A percentile compares a stretch with the other conserved stretches of the same genome.
Conservation (phyloP, 1,140 invertebrate species). For the Papilio glaucus region DNA sequence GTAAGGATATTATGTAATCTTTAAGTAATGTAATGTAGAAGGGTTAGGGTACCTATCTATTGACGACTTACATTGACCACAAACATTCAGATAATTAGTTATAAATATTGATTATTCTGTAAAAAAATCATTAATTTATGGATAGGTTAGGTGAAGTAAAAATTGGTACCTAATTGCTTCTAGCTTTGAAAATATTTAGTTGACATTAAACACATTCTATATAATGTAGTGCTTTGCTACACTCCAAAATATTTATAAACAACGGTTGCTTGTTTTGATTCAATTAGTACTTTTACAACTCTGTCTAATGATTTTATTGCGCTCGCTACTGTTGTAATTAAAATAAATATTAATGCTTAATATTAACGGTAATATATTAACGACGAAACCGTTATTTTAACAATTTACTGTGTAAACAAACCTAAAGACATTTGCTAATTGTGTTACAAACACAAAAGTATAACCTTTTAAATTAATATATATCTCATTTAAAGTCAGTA, state of each 20-base stretch:
- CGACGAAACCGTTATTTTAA: conserved; percentile 21
- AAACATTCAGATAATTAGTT: too few relatives aligned
- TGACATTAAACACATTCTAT: too few relatives aligned
- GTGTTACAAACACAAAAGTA: background rate
- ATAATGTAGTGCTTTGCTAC: background rate
- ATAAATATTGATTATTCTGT: too few relatives aligned
- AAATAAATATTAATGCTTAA: background rate
- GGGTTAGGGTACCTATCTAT: too few relatives aligned
- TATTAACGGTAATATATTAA: conserved; percentile 10
- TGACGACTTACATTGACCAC: too few relatives aligned
- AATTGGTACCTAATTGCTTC: too few relatives aligned
- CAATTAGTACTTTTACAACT: conserved; percentile 1
- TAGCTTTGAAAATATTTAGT: too few relatives aligned
- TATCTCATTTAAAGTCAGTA: background rate
- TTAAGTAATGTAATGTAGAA: too few relatives aligned
- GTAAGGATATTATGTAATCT: too few relatives aligned
- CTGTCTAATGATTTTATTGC: conserved; percentile 30
- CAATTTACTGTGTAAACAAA: conserved; percentile 3
- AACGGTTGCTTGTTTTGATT: background rate
- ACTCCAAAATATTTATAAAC: background rate
- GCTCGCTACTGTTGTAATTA: background rate
- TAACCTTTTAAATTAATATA: background rate
- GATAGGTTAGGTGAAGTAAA: too few relatives aligned
- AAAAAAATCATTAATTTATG: too few relatives aligned
- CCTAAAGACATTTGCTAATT: conserved; percentile 7